Evolutionary conservation across 2,888 invertebrate species (phyloP), one percentile per base, ranked within the genome.

Genomic region (Amphimallon solstitiale): DNA sequence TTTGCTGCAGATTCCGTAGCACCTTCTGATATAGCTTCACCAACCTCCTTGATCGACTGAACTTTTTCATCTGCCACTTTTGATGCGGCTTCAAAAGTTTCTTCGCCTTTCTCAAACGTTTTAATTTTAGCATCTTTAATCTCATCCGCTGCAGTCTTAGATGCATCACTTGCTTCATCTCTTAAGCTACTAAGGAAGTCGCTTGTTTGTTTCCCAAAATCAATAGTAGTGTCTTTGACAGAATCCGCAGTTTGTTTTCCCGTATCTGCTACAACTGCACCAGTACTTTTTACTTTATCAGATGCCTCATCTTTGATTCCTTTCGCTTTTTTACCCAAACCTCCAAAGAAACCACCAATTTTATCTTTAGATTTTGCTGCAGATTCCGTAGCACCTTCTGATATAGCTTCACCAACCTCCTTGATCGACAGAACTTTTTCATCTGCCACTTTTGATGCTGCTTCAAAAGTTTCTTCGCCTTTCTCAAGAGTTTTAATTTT

Each of bases 181-280:
- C 10, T 38, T 2, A 62, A 14, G 21, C 56, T 46, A 10, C 14
- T 37, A 15, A 23, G 17, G 1, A 48, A n/a, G 10, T 56, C 56
- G 14, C 48, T 17, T 3, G 61, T 43, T 12, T 59, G 43, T 34
- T 59, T 51, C 64, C 38, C 43, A 61, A 51, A 17, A 48, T 35
- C 63, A 63, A 67, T 17, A 15, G 37, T 17, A 48, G 17, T 17
- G 14, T 46, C 35, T n/a, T 17, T 19, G 0, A 14, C 51, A 4
- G 66, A 71, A n/a, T 76, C 76, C 29, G 71, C 71, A 35, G 66
- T 51, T 45, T 70, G 71, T 37, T 76, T 73, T 17, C 68, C 69
- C 14, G 75, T 73, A 1, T 71, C n/a, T n/a, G n/a, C n/a, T n/a
- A n/a, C n/a, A n/a, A n/a, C n/a, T n/a, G n/a, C 60, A 5, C 70